Conservation (phyloP, 2,888 invertebrate genomes). For the Venusia cambrica region DNA sequence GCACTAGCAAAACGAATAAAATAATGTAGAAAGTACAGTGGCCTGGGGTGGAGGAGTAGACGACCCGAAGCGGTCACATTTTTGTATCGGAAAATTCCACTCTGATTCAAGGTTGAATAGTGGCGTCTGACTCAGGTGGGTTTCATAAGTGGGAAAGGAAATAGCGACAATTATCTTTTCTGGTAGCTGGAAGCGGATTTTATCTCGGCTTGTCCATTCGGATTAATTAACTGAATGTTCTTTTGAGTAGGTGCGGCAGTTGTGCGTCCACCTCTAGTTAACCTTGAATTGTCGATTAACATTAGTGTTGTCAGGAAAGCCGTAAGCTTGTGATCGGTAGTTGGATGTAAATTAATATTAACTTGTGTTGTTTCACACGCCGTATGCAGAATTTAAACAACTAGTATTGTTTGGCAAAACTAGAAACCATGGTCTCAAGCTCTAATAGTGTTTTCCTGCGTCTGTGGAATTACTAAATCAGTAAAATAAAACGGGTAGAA, state of each 20-base stretch:
- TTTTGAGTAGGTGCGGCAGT: slow-evolving; percentile 51
- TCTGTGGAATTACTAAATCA: too few relatives aligned
- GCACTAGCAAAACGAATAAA: slow-evolving; percentile 47
- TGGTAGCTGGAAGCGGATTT: slow-evolving; percentile 45
- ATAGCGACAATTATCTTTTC: slow-evolving; percentile 35
- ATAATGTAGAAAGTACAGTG: slow-evolving; percentile 62
- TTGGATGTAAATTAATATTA: too few relatives aligned
- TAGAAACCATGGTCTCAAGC: too few relatives aligned
- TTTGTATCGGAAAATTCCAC: slow-evolving; percentile 35
- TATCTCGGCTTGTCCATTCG: slow-evolving; percentile 42
- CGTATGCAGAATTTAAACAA: too few relatives aligned
- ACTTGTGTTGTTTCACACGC: too few relatives aligned
- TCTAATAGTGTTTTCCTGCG: too few relatives aligned
- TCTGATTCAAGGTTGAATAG: slow-evolving; percentile 40
- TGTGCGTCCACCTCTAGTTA: slow-evolving; percentile 64
- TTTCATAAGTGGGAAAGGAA: slow-evolving; percentile 50
- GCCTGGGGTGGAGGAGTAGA: slow-evolving; percentile 50
- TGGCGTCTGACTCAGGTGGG: slow-evolving; percentile 36
- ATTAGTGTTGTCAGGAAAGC: too few relatives aligned
- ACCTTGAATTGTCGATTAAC: slow-evolving; percentile 76
- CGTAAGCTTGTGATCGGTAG: too few relatives aligned
- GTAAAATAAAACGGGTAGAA: too few relatives aligned
- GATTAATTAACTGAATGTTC: slow-evolving; percentile 57
- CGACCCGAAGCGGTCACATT: slow-evolving; percentile 43
- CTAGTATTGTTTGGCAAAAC: too few relatives aligned